These are phyloP conservation scores for Platygyra sinensis DNA, from an alignment of 64 coral and sea anemone genomes.

Conservation along the genomic window DNA sequence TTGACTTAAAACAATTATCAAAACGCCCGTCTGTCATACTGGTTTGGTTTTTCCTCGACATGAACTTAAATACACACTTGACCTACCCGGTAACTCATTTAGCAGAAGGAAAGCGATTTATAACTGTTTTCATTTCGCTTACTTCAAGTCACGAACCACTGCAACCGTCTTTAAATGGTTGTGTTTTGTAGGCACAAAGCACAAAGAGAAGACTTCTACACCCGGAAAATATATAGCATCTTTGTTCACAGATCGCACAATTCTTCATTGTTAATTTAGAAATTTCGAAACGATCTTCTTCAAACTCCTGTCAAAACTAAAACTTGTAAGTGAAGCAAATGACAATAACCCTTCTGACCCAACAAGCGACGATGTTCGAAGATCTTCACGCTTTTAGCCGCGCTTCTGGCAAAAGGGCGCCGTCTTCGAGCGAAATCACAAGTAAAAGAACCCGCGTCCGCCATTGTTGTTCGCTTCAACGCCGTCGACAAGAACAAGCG, in stretches of 20 bases:
- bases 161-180: no score
- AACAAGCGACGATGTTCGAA: neutral
- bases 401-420: neutral
- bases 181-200: no score
- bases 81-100: no score
- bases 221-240: no score
- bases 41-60: neutral
- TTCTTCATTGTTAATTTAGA: neutral
- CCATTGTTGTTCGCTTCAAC: conserved; percentile 23
- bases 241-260: no score
- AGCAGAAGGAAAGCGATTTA: no score
- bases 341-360: neutral
- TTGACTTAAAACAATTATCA: no score
- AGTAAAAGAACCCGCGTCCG: conserved; percentile 9
- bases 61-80: neutral
- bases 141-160: neutral
- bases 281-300: neutral
- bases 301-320: neutral
- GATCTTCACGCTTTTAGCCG: neutral
- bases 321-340: neutral
- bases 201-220: no score
- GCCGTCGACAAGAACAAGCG: neutral
- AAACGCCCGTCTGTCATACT: no score
- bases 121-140: neutral
- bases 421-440: neutral